phyloP scores from a whole-genome alignment of 2,797 vertebrate species.

The Falco cherrug region DNA sequence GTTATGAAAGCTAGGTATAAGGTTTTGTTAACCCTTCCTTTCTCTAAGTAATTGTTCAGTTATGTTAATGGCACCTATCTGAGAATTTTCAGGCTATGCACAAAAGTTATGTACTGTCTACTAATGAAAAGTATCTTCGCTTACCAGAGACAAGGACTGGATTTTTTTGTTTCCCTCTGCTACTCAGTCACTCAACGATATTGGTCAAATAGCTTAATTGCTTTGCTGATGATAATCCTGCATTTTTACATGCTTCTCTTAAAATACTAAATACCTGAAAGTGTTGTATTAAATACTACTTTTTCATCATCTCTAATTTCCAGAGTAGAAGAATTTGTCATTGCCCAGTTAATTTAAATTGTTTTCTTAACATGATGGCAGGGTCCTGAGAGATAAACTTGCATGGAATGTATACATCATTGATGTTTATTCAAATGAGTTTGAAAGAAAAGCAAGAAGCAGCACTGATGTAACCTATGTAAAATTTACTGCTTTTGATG shows the following conservation, averaged over 20 bases:
- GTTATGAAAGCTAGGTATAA: not conserved
- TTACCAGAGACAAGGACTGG: not conserved
- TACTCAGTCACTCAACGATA: not conserved
- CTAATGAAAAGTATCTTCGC: not conserved
- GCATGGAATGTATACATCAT: constrained; percentile 69
- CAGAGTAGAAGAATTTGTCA: not conserved
- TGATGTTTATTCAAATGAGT: constrained; percentile 26
- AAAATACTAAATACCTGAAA: not conserved
- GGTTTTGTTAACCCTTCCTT: not conserved
- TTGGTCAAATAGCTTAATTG: not conserved
- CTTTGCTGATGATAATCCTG: not conserved
- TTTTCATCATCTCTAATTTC: not conserved
- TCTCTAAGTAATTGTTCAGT: not conserved
- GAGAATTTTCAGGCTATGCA: not conserved
- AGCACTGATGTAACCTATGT: constrained; percentile 46
- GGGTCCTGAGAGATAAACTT: constrained; percentile 73
- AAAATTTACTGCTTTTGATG: constrained; percentile 56
- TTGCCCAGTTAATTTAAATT: not conserved
- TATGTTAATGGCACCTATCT: not conserved
- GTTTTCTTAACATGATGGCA: constrained; percentile 28
- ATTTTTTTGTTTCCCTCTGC: not conserved
- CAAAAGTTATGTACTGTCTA: not conserved
- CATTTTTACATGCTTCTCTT: not conserved
- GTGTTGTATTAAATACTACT: not conserved
- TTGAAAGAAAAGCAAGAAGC: not conserved